Evolutionary conservation across 2,797 vertebrate species (phyloP).

Genomic region (Rhyacichthys aspro): DNA sequence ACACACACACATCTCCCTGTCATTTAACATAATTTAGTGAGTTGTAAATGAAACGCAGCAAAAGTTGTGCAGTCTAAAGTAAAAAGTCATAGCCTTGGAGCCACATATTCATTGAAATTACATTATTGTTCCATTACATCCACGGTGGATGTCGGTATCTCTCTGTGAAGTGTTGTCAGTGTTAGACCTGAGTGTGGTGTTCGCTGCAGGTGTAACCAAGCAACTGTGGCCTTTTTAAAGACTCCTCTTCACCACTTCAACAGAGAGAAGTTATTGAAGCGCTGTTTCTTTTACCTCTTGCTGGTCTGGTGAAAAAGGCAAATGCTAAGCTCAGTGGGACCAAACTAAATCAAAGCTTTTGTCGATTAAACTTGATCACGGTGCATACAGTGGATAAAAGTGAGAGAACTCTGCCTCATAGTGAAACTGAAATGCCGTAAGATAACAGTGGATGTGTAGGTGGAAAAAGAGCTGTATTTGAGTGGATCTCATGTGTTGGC

Average conservation of each 20-base stretch:
- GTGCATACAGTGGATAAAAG: too few relatives aligned
- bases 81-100: too few relatives aligned
- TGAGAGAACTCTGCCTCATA: constrained; percentile 3
- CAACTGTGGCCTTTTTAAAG: constrained; percentile 65
- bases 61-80: too few relatives aligned
- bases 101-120: too few relatives aligned
- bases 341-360: not conserved
- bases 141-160: too few relatives aligned
- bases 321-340: constrained; percentile 2
- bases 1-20: too few relatives aligned
- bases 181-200: constrained; percentile 45
- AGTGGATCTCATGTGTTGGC: constrained; percentile 38
- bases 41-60: too few relatives aligned
- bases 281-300: constrained; percentile 18
- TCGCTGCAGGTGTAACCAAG: constrained; percentile 67
- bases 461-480: constrained; percentile 6
- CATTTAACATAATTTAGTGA: too few relatives aligned
- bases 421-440: constrained; percentile 15
- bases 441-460: constrained; percentile 11
- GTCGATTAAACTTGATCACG: too few relatives aligned
- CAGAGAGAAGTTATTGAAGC: constrained; percentile 10
- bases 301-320: constrained; percentile 2
- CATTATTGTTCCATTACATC: too few relatives aligned
- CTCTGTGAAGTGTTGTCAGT: not conserved
- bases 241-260: constrained; percentile 36